Conservation (phyloP, 2,888 invertebrate genomes). For the Melanchra persicariae region DNA sequence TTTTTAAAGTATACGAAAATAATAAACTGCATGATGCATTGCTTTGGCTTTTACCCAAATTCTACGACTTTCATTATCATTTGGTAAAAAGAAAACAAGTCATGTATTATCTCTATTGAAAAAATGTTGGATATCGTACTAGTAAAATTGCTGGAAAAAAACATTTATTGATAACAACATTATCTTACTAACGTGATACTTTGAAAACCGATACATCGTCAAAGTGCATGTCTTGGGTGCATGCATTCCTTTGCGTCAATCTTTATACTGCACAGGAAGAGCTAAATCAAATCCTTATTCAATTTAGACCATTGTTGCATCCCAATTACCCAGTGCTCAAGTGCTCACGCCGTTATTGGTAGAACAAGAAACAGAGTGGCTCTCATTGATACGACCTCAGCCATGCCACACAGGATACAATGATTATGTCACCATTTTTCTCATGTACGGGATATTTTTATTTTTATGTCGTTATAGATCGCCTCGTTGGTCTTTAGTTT, state of each 20-base stretch:
- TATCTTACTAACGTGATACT: no score
- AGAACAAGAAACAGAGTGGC: background rate
- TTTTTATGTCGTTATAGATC: background rate
- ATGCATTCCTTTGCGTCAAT: background rate
- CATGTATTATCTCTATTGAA: background rate
- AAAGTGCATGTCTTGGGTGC: background rate
- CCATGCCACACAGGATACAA: constrained; percentile 6
- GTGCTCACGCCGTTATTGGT: constrained; percentile 9
- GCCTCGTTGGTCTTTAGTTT: background rate
- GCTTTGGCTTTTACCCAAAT: constrained; percentile 28
- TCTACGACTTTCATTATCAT: background rate
- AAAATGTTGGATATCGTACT: background rate
- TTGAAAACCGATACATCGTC: background rate
- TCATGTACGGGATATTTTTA: no score
- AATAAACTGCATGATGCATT: constrained; percentile 15
- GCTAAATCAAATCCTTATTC: constrained; percentile 26
- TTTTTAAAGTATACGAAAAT: background rate
- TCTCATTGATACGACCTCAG: constrained; percentile 34
- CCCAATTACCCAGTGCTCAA: background rate
- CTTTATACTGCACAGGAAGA: constrained; percentile 33
- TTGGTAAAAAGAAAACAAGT: background rate
- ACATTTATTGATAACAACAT: background rate
- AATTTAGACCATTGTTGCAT: constrained; percentile 21
- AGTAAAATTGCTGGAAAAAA: no score
- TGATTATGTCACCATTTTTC: no score